phyloP scores from a whole-genome alignment of 2,797 vertebrate species.

The Sebastes minor region DNA sequence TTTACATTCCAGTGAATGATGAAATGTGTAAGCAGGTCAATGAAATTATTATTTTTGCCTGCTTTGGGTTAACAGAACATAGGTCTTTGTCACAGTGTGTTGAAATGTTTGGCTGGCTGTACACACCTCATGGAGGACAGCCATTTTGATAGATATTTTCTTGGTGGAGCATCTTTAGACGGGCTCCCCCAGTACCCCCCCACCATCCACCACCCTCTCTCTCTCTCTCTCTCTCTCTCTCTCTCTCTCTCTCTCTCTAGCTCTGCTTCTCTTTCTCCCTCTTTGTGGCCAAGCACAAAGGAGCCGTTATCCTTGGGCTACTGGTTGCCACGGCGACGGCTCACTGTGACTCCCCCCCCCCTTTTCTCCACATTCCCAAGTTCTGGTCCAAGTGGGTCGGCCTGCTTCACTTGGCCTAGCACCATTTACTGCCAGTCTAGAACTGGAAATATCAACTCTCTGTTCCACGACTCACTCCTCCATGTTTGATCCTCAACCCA shows the following conservation, averaged over 20 bases:
- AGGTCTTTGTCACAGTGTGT: not conserved
- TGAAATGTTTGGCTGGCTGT: not conserved
- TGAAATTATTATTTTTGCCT: not conserved
- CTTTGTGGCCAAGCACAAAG: conserved; percentile 78
- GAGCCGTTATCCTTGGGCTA: conserved; percentile 77
- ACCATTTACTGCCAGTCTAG: conserved; percentile 24
- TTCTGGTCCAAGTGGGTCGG: conserved; percentile 77
- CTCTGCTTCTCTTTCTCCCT: conserved; percentile 60
- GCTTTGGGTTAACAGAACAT: not conserved
- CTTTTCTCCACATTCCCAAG: conserved; percentile 65
- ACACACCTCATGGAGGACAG: not conserved
- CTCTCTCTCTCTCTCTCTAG: conserved; percentile 52
- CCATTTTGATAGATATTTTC: conserved; percentile 43
- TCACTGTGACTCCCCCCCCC: conserved; percentile 39
- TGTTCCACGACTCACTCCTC: not conserved
- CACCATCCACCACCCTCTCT: not conserved
- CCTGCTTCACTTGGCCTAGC: conserved; percentile 37
- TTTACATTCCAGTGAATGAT: conserved; percentile 3
- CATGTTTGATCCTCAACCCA: conserved; percentile 12
- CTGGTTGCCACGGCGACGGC: conserved; percentile 65
- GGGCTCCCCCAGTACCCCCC: not conserved
- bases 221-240: conserved; percentile 36
- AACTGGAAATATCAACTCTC: not conserved
- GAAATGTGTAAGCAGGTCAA: not conserved
- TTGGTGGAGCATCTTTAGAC: conserved; percentile 44